Evolutionary conservation across 2,797 vertebrate species (phyloP), one percentile per base, ranked within the genome.

Genomic region (Onychomys torridus): DNA sequence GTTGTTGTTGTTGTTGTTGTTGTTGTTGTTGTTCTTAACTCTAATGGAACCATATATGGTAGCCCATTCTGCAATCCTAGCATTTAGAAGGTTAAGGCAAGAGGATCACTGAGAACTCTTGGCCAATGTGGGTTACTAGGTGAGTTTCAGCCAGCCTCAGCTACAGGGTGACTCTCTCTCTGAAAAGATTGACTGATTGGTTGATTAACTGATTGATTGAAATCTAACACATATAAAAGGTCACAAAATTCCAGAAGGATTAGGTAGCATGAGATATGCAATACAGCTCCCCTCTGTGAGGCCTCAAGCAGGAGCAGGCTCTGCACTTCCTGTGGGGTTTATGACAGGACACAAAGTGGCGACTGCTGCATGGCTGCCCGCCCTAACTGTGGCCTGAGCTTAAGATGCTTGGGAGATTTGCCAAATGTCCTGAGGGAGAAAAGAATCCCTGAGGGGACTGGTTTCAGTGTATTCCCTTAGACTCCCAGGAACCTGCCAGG

Each of bases 381-480:
- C 29, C 73, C 43, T 71, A 14, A 29, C 3, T 34, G 23, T 37
- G 21, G 49, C 29, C 63, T 90, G 71, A 90, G 40, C 73, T 81
- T 27, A 55, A 43, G 55, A 40, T 16, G 13, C n/a, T 65, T 88
- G n/a, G 10, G 61, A 85, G 21, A 85, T 63, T 78, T 63, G 55
- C 86, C 73, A 90, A 85, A 78, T 90, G 65, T 87, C 40, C 81
- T 63, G 21, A 85, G 23, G 55, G 63, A 79, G n/a, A 85, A 37
- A 63, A 27, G 71, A 93, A 55, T 40, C 85, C 55, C 49, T 73
- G 19, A 40, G 67, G 65, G 65, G 34, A 57, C 46, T 11, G 34
- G 83, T 69, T 21, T 67, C 61, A 34, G 40, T 86, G 83, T 52
- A 69, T 87, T 87, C 67, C 65, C 46, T 86, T 12, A n/a, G 11